Evolutionary conservation across 2,888 invertebrate species (phyloP).

Genomic region (Drosophila recens): DNA sequence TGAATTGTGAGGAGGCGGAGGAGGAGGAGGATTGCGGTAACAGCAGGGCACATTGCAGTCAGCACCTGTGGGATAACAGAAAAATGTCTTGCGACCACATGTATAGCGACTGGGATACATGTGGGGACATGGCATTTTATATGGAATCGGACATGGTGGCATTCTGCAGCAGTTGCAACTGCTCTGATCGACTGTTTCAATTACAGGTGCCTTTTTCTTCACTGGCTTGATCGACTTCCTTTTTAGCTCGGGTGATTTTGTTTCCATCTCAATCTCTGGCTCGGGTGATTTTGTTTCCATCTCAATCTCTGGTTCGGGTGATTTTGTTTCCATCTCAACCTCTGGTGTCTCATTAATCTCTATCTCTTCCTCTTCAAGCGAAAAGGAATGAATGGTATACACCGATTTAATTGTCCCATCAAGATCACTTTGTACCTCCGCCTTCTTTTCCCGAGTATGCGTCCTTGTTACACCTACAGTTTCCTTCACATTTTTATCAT

Average conservation of each 20-base stretch:
- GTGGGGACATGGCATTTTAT: neutral
- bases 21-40: neutral
- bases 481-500: neutral
- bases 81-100: slow-evolving; percentile 6
- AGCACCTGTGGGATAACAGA: neutral
- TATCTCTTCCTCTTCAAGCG: neutral
- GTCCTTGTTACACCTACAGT: neutral
- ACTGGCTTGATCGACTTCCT: neutral
- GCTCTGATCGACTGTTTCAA: neutral
- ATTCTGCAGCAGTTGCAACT: neutral
- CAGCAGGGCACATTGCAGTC: neutral
- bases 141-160: neutral
- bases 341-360: neutral
- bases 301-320: no score
- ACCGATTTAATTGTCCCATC: neutral
- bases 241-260: neutral
- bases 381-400: neutral
- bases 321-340: neutral
- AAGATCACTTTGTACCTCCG: neutral
- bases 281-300: neutral
- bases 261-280: neutral
- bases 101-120: neutral
- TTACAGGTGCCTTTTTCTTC: neutral
- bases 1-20: neutral
- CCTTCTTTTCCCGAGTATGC: neutral